Evolutionary conservation across 2,888 invertebrate species (phyloP).

Genomic region (Meloe dianella): DNA sequence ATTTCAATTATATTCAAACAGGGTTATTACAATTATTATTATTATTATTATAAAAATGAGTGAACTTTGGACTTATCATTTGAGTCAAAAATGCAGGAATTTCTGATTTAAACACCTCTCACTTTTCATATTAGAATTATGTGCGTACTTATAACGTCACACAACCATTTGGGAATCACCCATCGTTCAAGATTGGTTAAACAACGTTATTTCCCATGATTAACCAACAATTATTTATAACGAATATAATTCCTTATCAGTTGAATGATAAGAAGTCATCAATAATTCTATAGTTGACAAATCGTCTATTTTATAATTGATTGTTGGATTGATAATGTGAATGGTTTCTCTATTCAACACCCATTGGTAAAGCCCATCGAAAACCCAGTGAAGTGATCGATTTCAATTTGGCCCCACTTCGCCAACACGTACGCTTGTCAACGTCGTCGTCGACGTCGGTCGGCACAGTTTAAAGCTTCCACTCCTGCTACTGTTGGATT

Average conservation of each 20-base stretch:
- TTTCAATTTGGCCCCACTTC: slow-evolving; percentile 43
- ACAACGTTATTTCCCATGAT: background rate
- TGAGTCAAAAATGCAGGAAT: slow-evolving; percentile 19
- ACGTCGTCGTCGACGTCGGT: background rate
- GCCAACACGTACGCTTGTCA: slow-evolving; percentile 18
- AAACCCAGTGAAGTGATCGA: slow-evolving; percentile 36
- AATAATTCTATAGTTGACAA: too few relatives aligned
- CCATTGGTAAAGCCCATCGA: slow-evolving; percentile 9
- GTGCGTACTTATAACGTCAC: background rate
- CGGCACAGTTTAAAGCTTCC: slow-evolving; percentile 39
- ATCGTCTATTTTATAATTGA: too few relatives aligned
- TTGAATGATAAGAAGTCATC: too few relatives aligned
- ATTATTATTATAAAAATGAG: too few relatives aligned
- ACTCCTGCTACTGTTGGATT: slow-evolving; percentile 37
- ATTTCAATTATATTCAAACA: background rate
- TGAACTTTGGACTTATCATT: slow-evolving; percentile 27
- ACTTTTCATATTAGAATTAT: background rate
- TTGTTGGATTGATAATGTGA: background rate
- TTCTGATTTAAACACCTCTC: background rate
- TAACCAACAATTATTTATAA: background rate
- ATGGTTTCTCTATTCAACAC: slow-evolving; percentile 27
- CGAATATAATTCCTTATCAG: background rate
- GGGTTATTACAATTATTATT: background rate
- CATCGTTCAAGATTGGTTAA: background rate
- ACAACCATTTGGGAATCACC: background rate